Percentiles rank a stretch among this genome's conserved stretches.
Conservation (phyloP, 2,797 vertebrate genomes). For the Melanotaenia nigrans region DNA sequence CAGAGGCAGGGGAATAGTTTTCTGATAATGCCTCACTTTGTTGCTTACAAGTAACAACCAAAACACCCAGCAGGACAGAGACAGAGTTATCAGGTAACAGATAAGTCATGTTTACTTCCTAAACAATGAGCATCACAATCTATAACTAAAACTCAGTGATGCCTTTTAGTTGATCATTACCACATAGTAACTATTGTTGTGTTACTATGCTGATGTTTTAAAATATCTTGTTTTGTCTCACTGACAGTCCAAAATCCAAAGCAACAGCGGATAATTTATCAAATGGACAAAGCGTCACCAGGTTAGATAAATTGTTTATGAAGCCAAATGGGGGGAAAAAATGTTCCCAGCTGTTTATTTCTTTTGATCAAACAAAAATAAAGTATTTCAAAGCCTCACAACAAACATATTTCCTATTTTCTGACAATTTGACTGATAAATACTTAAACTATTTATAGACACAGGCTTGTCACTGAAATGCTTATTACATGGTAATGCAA, state of each 20-base stretch:
- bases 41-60: not conserved
- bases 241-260: not conserved
- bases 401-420: not conserved
- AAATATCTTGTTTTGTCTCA: constrained; percentile 1
- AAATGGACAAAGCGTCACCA: constrained; percentile 2
- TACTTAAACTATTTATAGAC: not conserved
- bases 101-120: constrained; percentile 38
- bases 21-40: not conserved
- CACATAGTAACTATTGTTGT: not conserved
- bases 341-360: not conserved
- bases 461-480: not conserved
- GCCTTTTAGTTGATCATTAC: not conserved
- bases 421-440: not conserved
- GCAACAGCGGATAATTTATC: constrained; percentile 7
- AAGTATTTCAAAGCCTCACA: not conserved
- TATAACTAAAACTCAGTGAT: not conserved
- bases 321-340: not conserved
- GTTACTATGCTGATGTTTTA: not conserved
- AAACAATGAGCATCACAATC: constrained; percentile 14
- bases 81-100: constrained; percentile 32
- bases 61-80: not conserved
- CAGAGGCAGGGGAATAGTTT: not conserved
- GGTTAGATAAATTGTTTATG: not conserved
- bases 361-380: not conserved
- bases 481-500: not conserved